Conservation (phyloP, 2,888 invertebrate species). For the Drosophila pseudotakahashii region DNA sequence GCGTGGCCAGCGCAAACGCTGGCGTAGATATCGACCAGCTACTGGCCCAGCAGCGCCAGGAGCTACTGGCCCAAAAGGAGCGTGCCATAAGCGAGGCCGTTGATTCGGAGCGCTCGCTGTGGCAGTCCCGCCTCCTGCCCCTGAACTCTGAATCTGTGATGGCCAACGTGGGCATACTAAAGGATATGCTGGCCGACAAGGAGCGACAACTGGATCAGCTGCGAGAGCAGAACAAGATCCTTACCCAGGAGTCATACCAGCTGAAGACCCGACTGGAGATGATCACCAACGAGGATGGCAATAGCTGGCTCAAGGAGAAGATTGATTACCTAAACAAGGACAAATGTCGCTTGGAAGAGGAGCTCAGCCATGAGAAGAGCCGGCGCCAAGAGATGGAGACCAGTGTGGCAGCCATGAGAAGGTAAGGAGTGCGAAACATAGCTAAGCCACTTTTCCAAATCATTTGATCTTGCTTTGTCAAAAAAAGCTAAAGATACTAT, state of each 20-base stretch:
- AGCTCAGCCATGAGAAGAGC: constrained; percentile 84
- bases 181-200: constrained; percentile 89
- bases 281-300: constrained; percentile 88
- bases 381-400: constrained; percentile 85
- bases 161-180: constrained; percentile 88
- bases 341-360: constrained; percentile 84
- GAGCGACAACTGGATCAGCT: constrained; percentile 89
- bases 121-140: constrained; percentile 80
- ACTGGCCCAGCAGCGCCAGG: constrained; percentile 88
- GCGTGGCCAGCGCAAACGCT: constrained; percentile 49
- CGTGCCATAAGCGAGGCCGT: constrained; percentile 85
- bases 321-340: constrained; percentile 85
- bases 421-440: constrained; percentile 78
- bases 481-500: no score
- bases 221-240: constrained; percentile 86
- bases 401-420: constrained; percentile 84
- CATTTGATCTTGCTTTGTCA: no score
- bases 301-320: constrained; percentile 84
- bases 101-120: constrained; percentile 84
- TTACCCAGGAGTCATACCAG: constrained; percentile 88
- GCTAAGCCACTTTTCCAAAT: not conserved
- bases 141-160: constrained; percentile 81
- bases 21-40: constrained; percentile 86
- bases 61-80: constrained; percentile 86
- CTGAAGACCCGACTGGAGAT: constrained; percentile 89